Evolutionary conservation across 2,888 invertebrate species (phyloP), one percentile per base, ranked within the genome.

Genomic region (Hydrotaea diabolus): DNA sequence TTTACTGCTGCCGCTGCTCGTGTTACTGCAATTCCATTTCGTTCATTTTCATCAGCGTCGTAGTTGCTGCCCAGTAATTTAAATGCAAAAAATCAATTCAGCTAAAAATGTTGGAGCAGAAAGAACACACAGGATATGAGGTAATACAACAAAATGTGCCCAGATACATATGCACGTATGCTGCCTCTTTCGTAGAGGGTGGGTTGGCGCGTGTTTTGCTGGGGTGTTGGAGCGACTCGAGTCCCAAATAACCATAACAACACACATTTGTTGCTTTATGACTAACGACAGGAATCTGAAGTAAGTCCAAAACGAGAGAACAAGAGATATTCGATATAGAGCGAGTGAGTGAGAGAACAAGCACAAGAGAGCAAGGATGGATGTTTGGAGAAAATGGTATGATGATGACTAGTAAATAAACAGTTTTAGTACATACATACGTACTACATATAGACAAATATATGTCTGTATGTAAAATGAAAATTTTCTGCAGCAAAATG

Each of bases 61-160:
- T 46, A 21, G 81, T 80, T 75, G 77, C 80, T 82, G 86, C 86
- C 86, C 84, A 85, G 83, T 77, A 86, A 81, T 80, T 71, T 78
- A 78, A 76, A 86, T 79, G 82, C 85, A 86, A 85, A 90, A 90
- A 90, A 91, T 90, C 90, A 90, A 90, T 90, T 90, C 89, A 90
- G 90, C 91, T 90, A 90, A 89, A 89, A 87, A 17, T 59, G 39
- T 43, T 77, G 78, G 57, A 21, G 17, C 19, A 55, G 36, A 39
- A 21, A 23, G 36, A 39, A 21, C 23, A 74, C 43, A 64, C 64
- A 57, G 73, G 66, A 82, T 77, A 76, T 80, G 55, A 82, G 81
- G 76, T 69, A 77, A 84, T 59, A 73, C 82, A 75, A 55, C 64
- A 75, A 69, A 49, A 77, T 26, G 23, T 11, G 17, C 17, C 15